Percentiles rank a stretch among this genome's conserved stretches.
These are phyloP conservation scores for Mungos mungo DNA, from an alignment of 2,113 vertebrate genomes.

Conservation along the genomic window DNA sequence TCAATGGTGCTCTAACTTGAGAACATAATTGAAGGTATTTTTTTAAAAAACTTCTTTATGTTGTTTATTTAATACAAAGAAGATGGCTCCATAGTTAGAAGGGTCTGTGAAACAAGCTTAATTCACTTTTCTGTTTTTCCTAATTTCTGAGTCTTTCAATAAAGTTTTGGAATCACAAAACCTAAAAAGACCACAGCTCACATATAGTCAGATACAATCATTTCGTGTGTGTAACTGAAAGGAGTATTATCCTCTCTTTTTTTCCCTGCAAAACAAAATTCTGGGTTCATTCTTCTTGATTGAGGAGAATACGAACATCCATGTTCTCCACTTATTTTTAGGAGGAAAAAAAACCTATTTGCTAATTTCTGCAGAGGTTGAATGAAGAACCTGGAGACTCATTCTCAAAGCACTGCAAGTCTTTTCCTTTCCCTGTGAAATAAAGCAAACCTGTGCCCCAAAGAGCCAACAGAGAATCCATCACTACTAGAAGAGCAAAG, in stretches of 20 bases:
- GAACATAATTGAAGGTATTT: neutral
- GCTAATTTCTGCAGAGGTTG: neutral
- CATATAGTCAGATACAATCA: rapidly evolving
- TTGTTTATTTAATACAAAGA: neutral
- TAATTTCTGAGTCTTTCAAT: neutral
- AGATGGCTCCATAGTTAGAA: neutral
- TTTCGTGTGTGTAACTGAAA: neutral
- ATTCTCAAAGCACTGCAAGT: neutral
- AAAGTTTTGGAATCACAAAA: neutral
- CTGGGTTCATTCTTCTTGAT: neutral
- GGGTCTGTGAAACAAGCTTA: neutral
- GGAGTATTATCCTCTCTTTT: neutral
- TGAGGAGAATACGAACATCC: neutral
- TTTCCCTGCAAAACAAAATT: neutral
- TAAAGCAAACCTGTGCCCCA: neutral
- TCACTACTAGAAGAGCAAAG: too few relatives aligned
- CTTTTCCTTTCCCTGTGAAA: neutral
- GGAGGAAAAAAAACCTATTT: neutral
- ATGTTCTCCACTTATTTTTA: constrained; percentile 4
- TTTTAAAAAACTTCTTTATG: neutral
- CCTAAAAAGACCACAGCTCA: neutral
- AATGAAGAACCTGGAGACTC: neutral
- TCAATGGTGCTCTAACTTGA: neutral
- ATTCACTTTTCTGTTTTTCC: neutral
- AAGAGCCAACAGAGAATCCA: neutral